Evolutionary conservation across 2,888 invertebrate species (phyloP).

Genomic region (Xylophagus ater): DNA sequence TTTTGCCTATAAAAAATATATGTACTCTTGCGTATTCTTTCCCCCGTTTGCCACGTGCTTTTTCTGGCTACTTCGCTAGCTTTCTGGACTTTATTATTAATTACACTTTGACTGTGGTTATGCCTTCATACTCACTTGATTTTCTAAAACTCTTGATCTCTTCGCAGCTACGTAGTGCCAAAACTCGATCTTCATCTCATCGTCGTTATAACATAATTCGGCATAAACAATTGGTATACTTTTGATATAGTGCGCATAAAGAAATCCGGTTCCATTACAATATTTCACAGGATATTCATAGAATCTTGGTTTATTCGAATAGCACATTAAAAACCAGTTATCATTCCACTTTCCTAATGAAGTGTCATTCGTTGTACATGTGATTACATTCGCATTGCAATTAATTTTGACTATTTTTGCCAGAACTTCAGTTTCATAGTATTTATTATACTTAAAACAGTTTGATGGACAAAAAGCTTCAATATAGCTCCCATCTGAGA

Average conservation of each 20-base stretch:
- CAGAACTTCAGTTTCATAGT: too few relatives aligned
- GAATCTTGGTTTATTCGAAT: neutral
- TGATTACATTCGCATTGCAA: too few relatives aligned
- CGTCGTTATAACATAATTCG: slow-evolving; percentile 7
- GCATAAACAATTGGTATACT: neutral
- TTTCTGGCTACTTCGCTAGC: neutral
- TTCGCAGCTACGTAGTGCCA: neutral
- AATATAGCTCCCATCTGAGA: too few relatives aligned
- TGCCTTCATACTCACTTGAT: slow-evolving; percentile 2
- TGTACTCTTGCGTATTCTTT: too few relatives aligned
- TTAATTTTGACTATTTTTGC: too few relatives aligned
- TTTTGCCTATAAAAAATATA: too few relatives aligned
- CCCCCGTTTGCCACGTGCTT: neutral
- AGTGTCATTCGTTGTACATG: too few relatives aligned
- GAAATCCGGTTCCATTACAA: neutral
- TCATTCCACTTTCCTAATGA: too few relatives aligned
- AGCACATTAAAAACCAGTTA: neutral
- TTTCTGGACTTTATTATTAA: too few relatives aligned
- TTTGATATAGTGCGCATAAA: neutral
- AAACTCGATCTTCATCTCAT: neutral
- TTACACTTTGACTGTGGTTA: too few relatives aligned
- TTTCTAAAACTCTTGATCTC: slow-evolving; percentile 1
- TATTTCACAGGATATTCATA: neutral
- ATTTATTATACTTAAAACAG: too few relatives aligned
- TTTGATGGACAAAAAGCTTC: too few relatives aligned